phyloP scores from a whole-genome alignment of 2,888 invertebrate species.

The Lamproptera curius region DNA sequence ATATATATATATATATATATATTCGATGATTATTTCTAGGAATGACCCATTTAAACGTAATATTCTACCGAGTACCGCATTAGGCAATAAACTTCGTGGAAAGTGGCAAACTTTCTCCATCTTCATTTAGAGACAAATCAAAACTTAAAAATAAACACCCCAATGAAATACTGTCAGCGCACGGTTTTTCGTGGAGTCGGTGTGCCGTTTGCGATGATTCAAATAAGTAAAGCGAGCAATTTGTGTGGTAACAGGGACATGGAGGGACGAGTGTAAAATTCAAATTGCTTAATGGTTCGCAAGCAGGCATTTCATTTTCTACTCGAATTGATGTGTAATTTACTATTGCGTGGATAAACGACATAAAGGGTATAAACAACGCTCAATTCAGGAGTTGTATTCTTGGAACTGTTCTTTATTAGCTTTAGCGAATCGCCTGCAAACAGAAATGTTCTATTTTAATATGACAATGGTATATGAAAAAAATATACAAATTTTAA shows the following conservation, averaged over 20 bases:
- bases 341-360: conserved; percentile 62
- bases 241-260: conserved; percentile 70
- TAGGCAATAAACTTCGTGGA: too few relatives aligned
- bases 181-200: conserved; percentile 21
- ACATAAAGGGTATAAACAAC: conserved; percentile 54
- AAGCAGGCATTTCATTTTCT: conserved; percentile 77
- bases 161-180: not conserved
- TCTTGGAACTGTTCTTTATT: conserved; percentile 8
- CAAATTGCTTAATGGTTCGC: conserved; percentile 74
- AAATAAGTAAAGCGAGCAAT: conserved; percentile 50
- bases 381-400: conserved; percentile 4
- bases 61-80: too few relatives aligned
- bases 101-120: too few relatives aligned
- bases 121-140: conserved; percentile 8
- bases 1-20: too few relatives aligned
- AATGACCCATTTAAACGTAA: too few relatives aligned
- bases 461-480: too few relatives aligned
- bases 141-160: conserved; percentile 15
- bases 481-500: too few relatives aligned
- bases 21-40: too few relatives aligned
- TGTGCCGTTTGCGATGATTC: conserved; percentile 27
- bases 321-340: conserved; percentile 72
- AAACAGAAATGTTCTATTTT: not conserved
- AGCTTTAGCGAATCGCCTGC: not conserved
- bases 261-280: conserved; percentile 77